Base-by-base conservation (phyloP, 2,113 vertebrate genomes). In the Syngnathus floridae region DNA sequence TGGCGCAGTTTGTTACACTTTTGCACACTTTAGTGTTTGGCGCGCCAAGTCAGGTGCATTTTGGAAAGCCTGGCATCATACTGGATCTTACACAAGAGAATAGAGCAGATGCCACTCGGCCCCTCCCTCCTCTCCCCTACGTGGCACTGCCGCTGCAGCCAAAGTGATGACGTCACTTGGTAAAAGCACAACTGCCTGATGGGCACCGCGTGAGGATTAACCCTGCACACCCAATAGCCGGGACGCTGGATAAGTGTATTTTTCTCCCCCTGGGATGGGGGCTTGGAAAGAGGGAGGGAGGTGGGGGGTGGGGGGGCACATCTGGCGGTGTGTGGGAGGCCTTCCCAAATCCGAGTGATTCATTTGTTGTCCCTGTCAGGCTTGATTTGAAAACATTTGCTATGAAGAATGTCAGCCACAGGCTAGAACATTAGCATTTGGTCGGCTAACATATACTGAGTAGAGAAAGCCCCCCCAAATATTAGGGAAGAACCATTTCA, bases 161-260 rank as follows among this genome's bases (percentile, higher is more conserved):
- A 88, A 86, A 13, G 26, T 66, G 38, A 77, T 87, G 87, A 90
- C 82, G 75, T 91, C 90, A 90, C 84, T 80, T 58, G 17, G 81
- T 88, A 90, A 90, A 89, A 89, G 88, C 87, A 90, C 84, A 88
- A 84, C 82, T 76, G 83, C 84, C 82, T 74, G 84, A 89, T 85
- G 85, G 84, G 76, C 75, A 80, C 37, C 79, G 74, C 76, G 56
- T 67, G 58, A 62, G 85, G 91, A 92, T 91, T 91, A 91, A 91
- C 85, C 84, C 85, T 84, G 65, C 84, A 85, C 74, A 88, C 75
- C 81, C 86, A 78, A 31, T 80, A 76, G 85, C 83, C 87, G 86
- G 88, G 84, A 86, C 81, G 73, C 70, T 38, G 82, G 85, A 89
- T 88, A 85, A 90, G 88, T 90, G 82, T 71, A 85, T 85, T 83